phyloP scores from a whole-genome alignment of 2,113 vertebrate genomes.

The Anguilla japonica region DNA sequence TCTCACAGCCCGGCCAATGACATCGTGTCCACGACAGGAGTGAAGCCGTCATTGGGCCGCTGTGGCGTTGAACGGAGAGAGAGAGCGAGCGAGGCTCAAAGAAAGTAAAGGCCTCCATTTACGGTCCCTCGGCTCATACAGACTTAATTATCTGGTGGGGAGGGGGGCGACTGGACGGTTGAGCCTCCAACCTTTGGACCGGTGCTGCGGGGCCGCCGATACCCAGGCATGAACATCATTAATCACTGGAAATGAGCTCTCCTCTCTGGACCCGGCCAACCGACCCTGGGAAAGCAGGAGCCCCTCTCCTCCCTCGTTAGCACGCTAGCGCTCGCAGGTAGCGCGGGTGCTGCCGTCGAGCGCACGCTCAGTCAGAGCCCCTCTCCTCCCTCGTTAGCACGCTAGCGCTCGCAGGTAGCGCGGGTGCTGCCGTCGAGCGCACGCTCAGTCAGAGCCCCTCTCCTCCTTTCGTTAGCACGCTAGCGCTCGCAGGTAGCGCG shows the following conservation, averaged over 20 bases:
- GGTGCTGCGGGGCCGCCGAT: not conserved
- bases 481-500: not conserved
- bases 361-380: not conserved
- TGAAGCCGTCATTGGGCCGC: not conserved
- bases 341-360: no score
- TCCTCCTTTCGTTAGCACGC: not conserved
- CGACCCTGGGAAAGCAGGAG: not conserved
- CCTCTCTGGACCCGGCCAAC: not conserved
- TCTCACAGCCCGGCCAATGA: not conserved
- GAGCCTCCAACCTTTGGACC: not conserved
- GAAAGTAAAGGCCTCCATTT: slow-evolving; percentile 21
- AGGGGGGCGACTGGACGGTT: not conserved
- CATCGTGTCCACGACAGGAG: not conserved
- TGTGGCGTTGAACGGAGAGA: not conserved
- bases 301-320: no score
- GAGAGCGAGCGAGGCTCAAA: not conserved
- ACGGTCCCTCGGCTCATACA: not conserved
- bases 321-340: not conserved
- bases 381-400: not conserved
- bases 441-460: not conserved
- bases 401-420: not conserved
- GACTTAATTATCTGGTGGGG: not conserved
- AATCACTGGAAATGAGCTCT: slow-evolving; percentile 4
- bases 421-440: no score
- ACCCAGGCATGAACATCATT: not conserved